Conservation (phyloP, 2,113 vertebrate genomes). For the Nymphicus hollandicus region DNA sequence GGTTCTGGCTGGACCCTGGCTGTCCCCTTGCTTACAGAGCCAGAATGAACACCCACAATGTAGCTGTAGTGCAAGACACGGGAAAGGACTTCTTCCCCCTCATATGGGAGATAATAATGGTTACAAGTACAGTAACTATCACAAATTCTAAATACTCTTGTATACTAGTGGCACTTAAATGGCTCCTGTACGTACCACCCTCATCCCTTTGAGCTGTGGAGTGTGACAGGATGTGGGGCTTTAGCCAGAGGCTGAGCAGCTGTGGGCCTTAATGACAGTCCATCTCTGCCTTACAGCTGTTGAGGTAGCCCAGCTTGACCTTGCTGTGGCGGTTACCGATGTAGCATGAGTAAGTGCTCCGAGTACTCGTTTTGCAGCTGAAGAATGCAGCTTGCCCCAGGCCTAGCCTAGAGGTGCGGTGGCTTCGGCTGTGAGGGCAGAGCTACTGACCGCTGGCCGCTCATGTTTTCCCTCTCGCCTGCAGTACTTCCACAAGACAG, state of each 20-base stretch:
- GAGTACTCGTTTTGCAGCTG: accelerated
- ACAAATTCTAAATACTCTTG: neutral
- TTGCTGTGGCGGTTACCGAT: neutral
- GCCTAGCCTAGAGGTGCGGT: neutral
- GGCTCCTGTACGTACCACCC: accelerated
- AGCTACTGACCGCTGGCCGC: accelerated
- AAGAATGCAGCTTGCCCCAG: no score
- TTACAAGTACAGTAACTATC: accelerated
- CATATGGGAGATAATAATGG: accelerated
- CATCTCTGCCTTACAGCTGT: accelerated
- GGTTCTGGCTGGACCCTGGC: neutral
- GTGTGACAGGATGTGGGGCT: accelerated
- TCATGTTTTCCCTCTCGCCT: neutral
- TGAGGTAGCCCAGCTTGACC: accelerated
- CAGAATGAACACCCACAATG: neutral
- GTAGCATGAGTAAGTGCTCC: accelerated
- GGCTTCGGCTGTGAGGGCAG: no score
- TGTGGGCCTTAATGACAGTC: no score
- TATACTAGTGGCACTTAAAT: neutral
- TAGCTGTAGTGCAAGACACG: neutral
- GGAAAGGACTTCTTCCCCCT: neutral
- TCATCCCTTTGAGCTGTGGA: accelerated
- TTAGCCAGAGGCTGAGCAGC: neutral
- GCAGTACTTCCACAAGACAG: conserved; percentile 95
- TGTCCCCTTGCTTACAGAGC: no score